Evolutionary conservation across 2,888 invertebrate genomes (phyloP).

Genomic region (Melitaea athalia): DNA sequence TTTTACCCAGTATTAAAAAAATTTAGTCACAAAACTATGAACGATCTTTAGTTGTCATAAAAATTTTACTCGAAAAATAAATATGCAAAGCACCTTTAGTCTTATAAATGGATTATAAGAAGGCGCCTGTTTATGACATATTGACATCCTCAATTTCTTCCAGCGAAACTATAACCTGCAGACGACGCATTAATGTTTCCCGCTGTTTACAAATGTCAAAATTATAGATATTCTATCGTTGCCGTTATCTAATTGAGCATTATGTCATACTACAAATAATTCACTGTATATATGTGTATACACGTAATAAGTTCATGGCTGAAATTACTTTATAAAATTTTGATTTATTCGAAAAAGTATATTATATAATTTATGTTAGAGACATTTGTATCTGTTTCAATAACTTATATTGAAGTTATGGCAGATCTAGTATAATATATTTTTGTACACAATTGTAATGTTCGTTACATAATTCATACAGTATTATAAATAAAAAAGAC

Average conservation of each 20-base stretch:
- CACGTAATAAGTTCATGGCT: neutral
- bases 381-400: no score
- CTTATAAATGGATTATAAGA: slow-evolving; percentile 26
- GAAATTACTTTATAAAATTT: no score
- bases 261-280: neutral
- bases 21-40: no score
- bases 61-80: neutral
- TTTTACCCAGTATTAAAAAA: no score
- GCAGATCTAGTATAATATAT: no score
- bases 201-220: slow-evolving; percentile 17
- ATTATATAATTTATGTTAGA: no score
- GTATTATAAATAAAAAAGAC: neutral
- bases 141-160: slow-evolving; percentile 47
- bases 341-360: no score
- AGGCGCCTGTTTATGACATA: slow-evolving; percentile 46
- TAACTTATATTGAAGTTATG: no score
- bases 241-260: neutral
- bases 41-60: no score
- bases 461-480: neutral
- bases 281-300: neutral
- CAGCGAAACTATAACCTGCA: slow-evolving; percentile 41
- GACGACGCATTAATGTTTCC: slow-evolving; percentile 26
- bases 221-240: neutral
- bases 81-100: neutral
- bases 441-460: no score